A percentile compares a stretch with the other conserved stretches of the same genome.
phyloP scores from a whole-genome alignment of 2,888 invertebrate species.

The Cephonodes hylas region DNA sequence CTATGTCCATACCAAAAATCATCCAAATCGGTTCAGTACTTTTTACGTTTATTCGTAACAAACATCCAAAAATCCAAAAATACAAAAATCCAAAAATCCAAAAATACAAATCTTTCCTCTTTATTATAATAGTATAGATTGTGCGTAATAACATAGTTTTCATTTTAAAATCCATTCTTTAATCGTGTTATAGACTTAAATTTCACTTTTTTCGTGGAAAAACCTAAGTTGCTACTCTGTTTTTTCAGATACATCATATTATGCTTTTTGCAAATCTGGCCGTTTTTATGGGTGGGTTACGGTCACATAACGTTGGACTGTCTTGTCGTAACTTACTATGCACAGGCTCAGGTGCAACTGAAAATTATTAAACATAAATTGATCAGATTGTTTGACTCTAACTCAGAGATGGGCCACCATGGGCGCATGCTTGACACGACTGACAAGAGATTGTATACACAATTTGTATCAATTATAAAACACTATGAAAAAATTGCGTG shows the following conservation, averaged over 20 bases:
- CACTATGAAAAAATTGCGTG: conserved; percentile 43
- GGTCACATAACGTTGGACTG: conserved; percentile 42
- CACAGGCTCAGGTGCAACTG: conserved; percentile 44
- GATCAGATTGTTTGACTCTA: conserved; percentile 31
- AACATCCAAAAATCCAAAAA: no score
- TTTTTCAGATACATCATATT: conserved; percentile 35
- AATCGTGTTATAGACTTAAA: neutral
- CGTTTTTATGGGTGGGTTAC: conserved; percentile 35
- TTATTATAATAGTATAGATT: no score
- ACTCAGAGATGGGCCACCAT: neutral
- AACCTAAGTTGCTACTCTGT: neutral
- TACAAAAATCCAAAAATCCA: no score
- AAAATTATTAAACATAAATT: conserved; percentile 47
- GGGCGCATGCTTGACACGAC: conserved; percentile 23
- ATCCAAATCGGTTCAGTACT: no score
- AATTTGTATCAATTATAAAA: conserved; percentile 38
- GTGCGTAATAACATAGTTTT: no score
- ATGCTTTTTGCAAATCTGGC: conserved; percentile 29
- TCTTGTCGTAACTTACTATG: conserved; percentile 39
- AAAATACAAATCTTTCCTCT: no score
- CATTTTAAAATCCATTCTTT: no score
- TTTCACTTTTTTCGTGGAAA: neutral
- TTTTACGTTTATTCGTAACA: no score
- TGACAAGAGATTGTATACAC: conserved; percentile 26
- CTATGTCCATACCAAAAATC: no score